Conservation (phyloP, 1,140 invertebrate species). For the Melipona quadrifasciata region DNA sequence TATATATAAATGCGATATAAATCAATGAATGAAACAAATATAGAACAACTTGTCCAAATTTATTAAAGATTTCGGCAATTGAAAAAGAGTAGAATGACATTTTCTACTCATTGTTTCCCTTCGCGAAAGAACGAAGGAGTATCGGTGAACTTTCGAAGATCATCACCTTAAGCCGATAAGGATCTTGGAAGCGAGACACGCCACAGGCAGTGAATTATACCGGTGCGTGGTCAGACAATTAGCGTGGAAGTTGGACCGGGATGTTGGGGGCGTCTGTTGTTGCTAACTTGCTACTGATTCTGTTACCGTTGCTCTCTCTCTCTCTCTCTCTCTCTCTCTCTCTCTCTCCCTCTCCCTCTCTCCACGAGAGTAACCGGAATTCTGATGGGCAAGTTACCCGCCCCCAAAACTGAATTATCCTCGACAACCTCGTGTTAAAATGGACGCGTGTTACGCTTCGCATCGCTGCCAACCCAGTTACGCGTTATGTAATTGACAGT, state of each 20-base stretch:
- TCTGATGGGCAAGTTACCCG: constrained; percentile 49
- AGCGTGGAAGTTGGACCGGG: constrained; percentile 8
- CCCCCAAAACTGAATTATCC: constrained; percentile 47
- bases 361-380: constrained; percentile 6
- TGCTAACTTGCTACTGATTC: neutral
- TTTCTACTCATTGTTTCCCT: neutral
- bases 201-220: constrained; percentile 2
- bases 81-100: too few species aligned
- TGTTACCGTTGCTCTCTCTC: neutral
- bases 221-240: constrained; percentile 36
- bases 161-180: neutral
- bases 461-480: constrained; percentile 45
- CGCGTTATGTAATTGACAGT: constrained; percentile 56
- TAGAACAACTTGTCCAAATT: too few species aligned
- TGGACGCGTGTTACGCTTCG: constrained; percentile 26
- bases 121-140: neutral
- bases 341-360: too few species aligned
- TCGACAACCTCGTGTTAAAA: constrained; percentile 22
- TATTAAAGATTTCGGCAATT: too few species aligned
- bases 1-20: too few species aligned
- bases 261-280: neutral
- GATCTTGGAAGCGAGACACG: neutral
- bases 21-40: too few species aligned
- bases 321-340: too few species aligned
- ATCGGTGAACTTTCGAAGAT: neutral